Base-by-base conservation (phyloP, 2,888 invertebrate species). In the Seira musarum region DNA sequence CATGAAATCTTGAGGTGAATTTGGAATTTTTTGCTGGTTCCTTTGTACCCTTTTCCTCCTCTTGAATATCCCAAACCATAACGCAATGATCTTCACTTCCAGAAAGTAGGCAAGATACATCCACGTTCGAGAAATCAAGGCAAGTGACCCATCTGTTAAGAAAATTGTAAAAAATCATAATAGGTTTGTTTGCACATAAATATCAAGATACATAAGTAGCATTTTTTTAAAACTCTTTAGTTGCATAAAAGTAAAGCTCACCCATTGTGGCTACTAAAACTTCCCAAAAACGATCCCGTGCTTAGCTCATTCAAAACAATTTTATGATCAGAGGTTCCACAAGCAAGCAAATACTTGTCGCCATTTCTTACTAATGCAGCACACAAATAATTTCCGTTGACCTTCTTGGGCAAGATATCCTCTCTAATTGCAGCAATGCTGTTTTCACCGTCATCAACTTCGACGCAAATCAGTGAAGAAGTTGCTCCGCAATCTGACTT, bases 221-320 rank as follows among this genome's bases (percentile, higher is more conserved):
- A 10, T 65, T 66, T 19, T 21, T 24, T 25, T 24, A 66, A 66
- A 67, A 53, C 13, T 46, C 40, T 66, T 2, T 35, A 5, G 40
- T n/a, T n/a, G n/a, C n/a, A n/a, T n/a, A n/a, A n/a, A n/a, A n/a
- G n/a, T n/a, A n/a, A 21, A 3, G 24, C 57, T 49, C 81, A 85
- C 86, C 86, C 86, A 80, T 83, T 85, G 30, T 86, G 86, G 60
- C 83, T 82, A 8, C 80, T 81, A 60, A 86, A 86, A 66, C 82
- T 82, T 17, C 83, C 82, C 1, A 86, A 21, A 72, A 72, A 80
- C 0, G 67, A 68, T 15, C 72, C 57, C 5, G 53, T 72, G 17
- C 72, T 74, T 19, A 86, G 25, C 30, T 83, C 77, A 79, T 82
- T 84, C 5, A 86, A 49, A 3, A 80, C 64, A 25, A 86, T 83